Conservation (phyloP, 2,888 invertebrate species). For the Dysmachus trigonus region DNA sequence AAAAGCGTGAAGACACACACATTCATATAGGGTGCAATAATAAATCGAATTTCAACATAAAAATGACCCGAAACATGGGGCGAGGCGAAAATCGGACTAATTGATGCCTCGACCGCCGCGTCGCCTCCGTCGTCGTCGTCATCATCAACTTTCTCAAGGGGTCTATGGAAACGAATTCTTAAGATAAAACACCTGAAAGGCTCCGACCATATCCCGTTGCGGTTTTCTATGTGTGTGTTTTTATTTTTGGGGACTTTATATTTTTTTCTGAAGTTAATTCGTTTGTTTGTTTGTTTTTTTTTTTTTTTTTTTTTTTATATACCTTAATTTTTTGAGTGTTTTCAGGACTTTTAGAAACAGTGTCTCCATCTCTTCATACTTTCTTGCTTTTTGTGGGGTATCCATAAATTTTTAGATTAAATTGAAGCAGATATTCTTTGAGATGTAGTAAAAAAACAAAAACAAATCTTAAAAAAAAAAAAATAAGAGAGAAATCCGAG, state of each 20-base stretch:
- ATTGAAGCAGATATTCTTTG: conserved; percentile 8
- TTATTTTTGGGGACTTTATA: too few relatives aligned
- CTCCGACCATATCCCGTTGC: background rate
- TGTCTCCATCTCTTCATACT: background rate
- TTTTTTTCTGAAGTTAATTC: background rate
- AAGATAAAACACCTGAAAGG: background rate
- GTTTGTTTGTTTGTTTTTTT: too few relatives aligned
- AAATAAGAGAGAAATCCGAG: background rate
- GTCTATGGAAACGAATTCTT: background rate
- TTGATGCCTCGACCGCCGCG: background rate
- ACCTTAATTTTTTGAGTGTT: conserved; percentile 10
- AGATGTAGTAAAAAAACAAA: background rate
- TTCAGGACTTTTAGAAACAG: background rate
- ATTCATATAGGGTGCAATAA: background rate
- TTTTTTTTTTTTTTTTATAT: too few relatives aligned
- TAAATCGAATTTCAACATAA: background rate
- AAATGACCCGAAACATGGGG: background rate
- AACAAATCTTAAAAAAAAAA: background rate
- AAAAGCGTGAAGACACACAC: conserved; percentile 1
- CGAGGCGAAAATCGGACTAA: conserved; percentile 22
- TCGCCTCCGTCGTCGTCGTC: background rate
- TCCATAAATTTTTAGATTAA: conserved; percentile 35
- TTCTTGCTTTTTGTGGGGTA: conserved; percentile 17
- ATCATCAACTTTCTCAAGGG: background rate
- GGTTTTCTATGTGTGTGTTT: background rate